Evolutionary conservation across 2,888 invertebrate genomes (phyloP).

Genomic region (Chironomus riparius): DNA sequence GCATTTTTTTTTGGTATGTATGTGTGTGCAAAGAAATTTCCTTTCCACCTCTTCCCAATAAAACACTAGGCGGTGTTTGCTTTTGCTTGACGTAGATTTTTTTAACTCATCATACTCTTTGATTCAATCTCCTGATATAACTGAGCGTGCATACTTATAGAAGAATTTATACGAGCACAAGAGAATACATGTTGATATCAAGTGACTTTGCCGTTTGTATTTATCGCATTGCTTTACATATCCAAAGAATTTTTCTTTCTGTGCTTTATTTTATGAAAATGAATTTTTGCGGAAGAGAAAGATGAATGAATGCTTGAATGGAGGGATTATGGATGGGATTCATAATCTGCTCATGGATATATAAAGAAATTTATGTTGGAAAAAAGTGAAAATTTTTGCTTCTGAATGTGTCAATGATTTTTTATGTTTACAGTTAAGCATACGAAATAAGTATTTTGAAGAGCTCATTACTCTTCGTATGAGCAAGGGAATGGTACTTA

Average conservation of each 20-base stretch:
- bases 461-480: no score
- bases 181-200: background rate
- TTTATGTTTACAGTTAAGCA: background rate
- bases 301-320: background rate
- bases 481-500: no score
- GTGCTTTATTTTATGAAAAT: background rate
- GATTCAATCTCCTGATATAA: background rate
- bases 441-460: background rate
- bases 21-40: background rate
- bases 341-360: background rate
- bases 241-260: background rate
- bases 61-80: background rate
- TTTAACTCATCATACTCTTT: background rate
- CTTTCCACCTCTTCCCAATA: background rate
- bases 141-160: background rate
- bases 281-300: background rate
- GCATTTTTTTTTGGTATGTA: background rate
- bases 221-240: background rate
- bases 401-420: background rate
- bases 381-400: background rate
- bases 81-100: no score
- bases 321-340: constrained; percentile 5
- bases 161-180: background rate
- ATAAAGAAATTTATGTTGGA: background rate
- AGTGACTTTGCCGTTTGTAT: background rate